Evolutionary conservation across 2,113 vertebrate genomes (phyloP).

Genomic region (Ia io): DNA sequence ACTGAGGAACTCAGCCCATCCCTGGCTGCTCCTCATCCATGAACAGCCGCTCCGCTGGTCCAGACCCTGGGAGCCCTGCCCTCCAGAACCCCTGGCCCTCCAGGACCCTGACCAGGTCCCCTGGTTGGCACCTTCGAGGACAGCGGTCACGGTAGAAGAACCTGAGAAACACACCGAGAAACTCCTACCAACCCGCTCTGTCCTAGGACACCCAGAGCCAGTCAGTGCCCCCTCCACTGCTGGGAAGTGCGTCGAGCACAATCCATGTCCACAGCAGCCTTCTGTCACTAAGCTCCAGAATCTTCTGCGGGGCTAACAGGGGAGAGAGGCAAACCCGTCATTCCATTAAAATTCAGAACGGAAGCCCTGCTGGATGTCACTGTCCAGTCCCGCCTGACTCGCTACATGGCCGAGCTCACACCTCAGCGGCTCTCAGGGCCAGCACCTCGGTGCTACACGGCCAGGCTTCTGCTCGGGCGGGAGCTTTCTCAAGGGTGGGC

Average conservation of each 20-base stretch:
- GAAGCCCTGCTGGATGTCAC: background rate
- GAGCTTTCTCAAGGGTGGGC: background rate
- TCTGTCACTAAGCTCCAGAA: background rate
- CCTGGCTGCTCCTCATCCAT: background rate
- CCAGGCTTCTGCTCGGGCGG: background rate
- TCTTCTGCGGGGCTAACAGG: background rate
- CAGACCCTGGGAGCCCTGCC: background rate
- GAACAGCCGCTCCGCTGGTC: rapidly evolving
- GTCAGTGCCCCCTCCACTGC: no score
- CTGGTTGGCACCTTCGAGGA: background rate
- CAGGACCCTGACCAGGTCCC: background rate
- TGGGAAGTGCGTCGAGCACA: background rate
- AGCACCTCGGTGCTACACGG: background rate
- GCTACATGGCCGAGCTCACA: background rate
- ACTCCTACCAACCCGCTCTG: background rate
- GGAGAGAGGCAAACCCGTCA: background rate
- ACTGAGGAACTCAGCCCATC: background rate
- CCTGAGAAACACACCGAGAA: background rate
- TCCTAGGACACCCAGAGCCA: background rate
- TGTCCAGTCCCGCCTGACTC: background rate
- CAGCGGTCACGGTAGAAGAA: background rate
- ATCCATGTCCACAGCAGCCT: rapidly evolving
- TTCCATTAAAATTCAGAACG: background rate
- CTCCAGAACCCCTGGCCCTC: background rate
- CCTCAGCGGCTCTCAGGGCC: background rate